Percentiles rank a stretch among this genome's conserved stretches.
Conservation (phyloP, 2,797 vertebrate genomes). For the Jordanella pulchra region DNA sequence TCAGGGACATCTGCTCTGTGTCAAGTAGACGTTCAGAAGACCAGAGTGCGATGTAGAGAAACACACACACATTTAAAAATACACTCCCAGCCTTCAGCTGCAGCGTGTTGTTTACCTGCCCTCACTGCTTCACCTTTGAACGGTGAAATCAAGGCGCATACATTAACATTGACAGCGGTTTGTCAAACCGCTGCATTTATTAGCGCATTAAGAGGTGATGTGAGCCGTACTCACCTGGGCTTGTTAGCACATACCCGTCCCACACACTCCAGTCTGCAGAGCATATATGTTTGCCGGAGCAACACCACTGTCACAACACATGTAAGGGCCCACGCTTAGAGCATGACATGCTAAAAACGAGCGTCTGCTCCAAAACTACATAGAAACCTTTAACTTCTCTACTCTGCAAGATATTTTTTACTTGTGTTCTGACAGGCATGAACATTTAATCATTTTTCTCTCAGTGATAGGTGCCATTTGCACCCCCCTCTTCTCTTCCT, state of each 20-base stretch:
- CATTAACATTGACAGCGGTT: slow-evolving; percentile 87
- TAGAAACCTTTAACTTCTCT: slow-evolving; percentile 1
- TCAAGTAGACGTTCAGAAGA: slow-evolving; percentile 67
- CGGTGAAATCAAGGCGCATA: slow-evolving; percentile 87
- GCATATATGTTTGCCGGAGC: slow-evolving; percentile 47
- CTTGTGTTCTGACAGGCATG: slow-evolving; percentile 1
- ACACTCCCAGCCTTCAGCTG: slow-evolving; percentile 54
- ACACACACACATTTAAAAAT: slow-evolving; percentile 29
- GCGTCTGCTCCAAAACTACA: neutral
- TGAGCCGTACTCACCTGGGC: slow-evolving; percentile 76
- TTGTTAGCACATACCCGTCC: slow-evolving; percentile 84
- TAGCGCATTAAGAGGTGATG: slow-evolving; percentile 83
- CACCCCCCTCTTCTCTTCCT: neutral
- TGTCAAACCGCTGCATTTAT: slow-evolving; percentile 91
- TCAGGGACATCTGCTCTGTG: slow-evolving; percentile 71
- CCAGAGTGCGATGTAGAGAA: slow-evolving; percentile 57
- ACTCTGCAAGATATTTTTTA: slow-evolving; percentile 9
- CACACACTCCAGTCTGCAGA: slow-evolving; percentile 47
- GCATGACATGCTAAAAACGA: slow-evolving; percentile 21
- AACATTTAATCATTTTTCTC: slow-evolving; percentile 27
- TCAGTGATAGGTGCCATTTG: slow-evolving; percentile 14
- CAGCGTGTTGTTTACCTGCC: slow-evolving; percentile 74
- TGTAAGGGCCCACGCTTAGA: slow-evolving; percentile 20
- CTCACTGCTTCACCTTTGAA: slow-evolving; percentile 76
- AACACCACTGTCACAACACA: slow-evolving; percentile 43